A percentile compares a stretch with the other conserved stretches of the same genome.
Evolutionary conservation across 2,797 vertebrate genomes (phyloP).

Genomic region (Hippopotamyrus pictus): DNA sequence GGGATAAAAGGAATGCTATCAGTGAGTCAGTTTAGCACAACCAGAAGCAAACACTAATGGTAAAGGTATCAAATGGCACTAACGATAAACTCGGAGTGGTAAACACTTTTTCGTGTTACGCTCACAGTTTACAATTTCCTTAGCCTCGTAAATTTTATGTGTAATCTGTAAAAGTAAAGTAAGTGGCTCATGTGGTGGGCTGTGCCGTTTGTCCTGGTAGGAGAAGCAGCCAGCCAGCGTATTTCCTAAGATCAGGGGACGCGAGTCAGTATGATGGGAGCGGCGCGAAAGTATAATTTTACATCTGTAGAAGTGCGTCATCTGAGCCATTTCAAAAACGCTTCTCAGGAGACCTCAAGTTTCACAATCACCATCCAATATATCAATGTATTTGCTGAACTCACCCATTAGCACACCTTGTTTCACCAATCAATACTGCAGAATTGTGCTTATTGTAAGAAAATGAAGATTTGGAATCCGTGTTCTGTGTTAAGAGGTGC

Average conservation of each 20-base stretch:
- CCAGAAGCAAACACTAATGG: background rate
- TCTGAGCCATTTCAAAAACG: background rate
- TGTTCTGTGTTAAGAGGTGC: background rate
- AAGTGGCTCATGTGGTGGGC: background rate
- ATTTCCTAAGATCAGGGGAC: background rate
- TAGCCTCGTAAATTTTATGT: background rate
- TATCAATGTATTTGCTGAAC: background rate
- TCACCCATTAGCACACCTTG: background rate
- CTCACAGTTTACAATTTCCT: background rate
- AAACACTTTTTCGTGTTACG: background rate
- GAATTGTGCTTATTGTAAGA: background rate
- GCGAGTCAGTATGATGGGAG: background rate
- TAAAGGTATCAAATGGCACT: background rate
- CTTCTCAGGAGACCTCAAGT: background rate
- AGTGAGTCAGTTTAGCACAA: background rate
- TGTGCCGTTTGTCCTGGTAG: background rate
- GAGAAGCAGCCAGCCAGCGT: background rate
- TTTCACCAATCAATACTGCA: background rate
- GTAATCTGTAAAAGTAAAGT: background rate
- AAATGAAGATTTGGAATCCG: background rate
- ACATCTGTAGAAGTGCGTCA: background rate
- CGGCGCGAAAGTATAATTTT: background rate
- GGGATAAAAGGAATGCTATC: background rate
- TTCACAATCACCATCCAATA: background rate
- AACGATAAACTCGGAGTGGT: background rate